A percentile compares a stretch with the other conserved stretches of the same genome.
phyloP scores from a whole-genome alignment of 2,888 invertebrate species.

The Chydorus sphaericus region DNA sequence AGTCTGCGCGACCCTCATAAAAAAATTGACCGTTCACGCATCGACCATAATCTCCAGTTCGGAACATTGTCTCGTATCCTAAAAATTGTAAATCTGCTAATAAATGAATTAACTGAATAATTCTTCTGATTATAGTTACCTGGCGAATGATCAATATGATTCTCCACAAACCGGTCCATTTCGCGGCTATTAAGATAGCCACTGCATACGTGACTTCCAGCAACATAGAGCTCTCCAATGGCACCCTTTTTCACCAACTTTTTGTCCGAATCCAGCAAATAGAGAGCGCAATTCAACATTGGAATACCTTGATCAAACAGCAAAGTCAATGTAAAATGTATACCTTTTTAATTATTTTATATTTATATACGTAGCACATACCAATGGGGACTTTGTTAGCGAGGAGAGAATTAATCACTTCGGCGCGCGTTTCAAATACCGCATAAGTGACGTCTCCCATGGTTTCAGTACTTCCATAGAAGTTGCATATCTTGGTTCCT shows the following conservation, averaged over 20 bases:
- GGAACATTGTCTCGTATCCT: slow-evolving; percentile 42
- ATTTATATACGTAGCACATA: slow-evolving; percentile 27
- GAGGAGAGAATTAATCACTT: slow-evolving; percentile 37
- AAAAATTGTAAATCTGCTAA: too few species aligned
- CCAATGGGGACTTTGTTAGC: slow-evolving; percentile 64
- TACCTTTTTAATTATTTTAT: background rate
- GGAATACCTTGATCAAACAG: too few species aligned
- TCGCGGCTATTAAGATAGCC: slow-evolving; percentile 66
- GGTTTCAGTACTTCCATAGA: slow-evolving; percentile 81
- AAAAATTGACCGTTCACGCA: slow-evolving; percentile 44
- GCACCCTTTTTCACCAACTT: slow-evolving; percentile 55
- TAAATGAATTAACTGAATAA: too few species aligned
- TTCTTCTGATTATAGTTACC: too few species aligned
- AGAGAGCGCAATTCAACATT: slow-evolving; percentile 63
- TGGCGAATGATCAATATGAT: slow-evolving; percentile 50
- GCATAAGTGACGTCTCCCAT: slow-evolving; percentile 72
- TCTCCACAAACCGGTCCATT: slow-evolving; percentile 55
- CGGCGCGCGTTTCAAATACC: slow-evolving; percentile 33
- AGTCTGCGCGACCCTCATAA: slow-evolving; percentile 63
- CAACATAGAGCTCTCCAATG: slow-evolving; percentile 66
- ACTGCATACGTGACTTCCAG: slow-evolving; percentile 60
- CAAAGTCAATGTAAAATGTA: too few species aligned
- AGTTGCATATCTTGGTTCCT: slow-evolving; percentile 57
- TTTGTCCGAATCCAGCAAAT: slow-evolving; percentile 59
- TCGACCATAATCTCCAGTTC: slow-evolving; percentile 70